Evolutionary conservation across 1,140 invertebrate genomes (phyloP), one percentile per base, ranked within the genome.

Genomic region (Leptinotarsa undecemlineata): DNA sequence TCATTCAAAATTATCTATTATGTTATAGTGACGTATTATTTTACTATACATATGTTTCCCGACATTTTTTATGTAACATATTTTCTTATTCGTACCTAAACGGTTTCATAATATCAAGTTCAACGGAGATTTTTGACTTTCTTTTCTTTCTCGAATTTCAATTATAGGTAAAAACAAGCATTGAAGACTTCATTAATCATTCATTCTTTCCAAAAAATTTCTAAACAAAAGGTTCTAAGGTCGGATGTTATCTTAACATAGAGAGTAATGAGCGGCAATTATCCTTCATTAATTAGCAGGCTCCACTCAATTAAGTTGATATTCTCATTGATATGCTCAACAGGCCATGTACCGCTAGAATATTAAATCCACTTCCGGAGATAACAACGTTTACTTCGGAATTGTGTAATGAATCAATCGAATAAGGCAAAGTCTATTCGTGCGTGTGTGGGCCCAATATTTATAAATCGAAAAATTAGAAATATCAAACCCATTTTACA

Each of bases 301-400:
- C 51, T 19, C n/a, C 51, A 15, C n/a, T n/a, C 51, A 57, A 57
- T 57, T 19, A 57, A 17, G n/a, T 57, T 19, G 51, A 57, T 19
- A 57, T 57, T 57, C 51, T 57, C 51, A 57, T 57, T 57, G 51
- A 57, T 57, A 57, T 57, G 51, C 51, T 57, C 51, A 57, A 57
- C 51, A 57, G 15, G n/a, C 14, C 51, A 57, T 57, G 51, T 19
- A 57, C 51, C n/a, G 15, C 15, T 57, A 57, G 51, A 57, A 57
- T 57, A 17, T 57, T 57, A 57, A 57, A 17, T 57, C 51, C 51
- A 57, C 51, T 57, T 57, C 51, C 51, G 51, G 51, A 57, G 51
- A 17, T 17, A 57, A 15, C 15, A 17, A 17, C n/a, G 15, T 57
- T 57, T 19, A 57, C 15, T 15, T 15, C 51, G 51, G 15, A 57